Percentiles rank a stretch among this genome's conserved stretches.
These are phyloP conservation scores for Agrochola circellaris DNA, from an alignment of 2,888 invertebrate species.

Conservation along the genomic window DNA sequence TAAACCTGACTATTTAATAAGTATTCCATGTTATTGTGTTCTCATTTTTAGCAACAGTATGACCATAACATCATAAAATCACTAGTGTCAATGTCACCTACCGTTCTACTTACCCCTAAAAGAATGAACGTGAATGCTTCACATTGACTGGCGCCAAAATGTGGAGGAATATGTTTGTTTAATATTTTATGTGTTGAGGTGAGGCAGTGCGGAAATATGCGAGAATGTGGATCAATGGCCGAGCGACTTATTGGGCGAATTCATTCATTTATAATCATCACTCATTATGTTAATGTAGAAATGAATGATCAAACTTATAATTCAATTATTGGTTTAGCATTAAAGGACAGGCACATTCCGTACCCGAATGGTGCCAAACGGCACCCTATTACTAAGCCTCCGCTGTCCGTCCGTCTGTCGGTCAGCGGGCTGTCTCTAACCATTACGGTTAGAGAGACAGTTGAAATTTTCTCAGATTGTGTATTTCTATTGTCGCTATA, in stretches of 20 bases:
- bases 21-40: not conserved
- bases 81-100: slow-evolving; percentile 15
- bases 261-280: slow-evolving; percentile 2
- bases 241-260: not conserved
- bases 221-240: not conserved
- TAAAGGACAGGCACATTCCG: not conserved
- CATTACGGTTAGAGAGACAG: too few species aligned
- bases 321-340: not conserved
- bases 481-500: too few species aligned
- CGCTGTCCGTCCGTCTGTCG: too few species aligned
- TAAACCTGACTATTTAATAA: not conserved
- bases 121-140: not conserved
- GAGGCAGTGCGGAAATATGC: slow-evolving; percentile 1
- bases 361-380: too few species aligned
- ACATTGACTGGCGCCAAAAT: not conserved
- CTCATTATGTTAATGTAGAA: not conserved
- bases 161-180: not conserved
- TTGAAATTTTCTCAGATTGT: too few species aligned
- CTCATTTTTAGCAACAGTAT: not conserved
- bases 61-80: not conserved
- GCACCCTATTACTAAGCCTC: too few species aligned
- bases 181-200: not conserved
- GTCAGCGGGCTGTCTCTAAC: too few species aligned
- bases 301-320: not conserved
- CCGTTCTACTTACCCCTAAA: slow-evolving; percentile 17